A percentile compares a stretch with the other conserved stretches of the same genome.
Conservation (phyloP, 2,888 invertebrate genomes). For the Trachelus tabidus region DNA sequence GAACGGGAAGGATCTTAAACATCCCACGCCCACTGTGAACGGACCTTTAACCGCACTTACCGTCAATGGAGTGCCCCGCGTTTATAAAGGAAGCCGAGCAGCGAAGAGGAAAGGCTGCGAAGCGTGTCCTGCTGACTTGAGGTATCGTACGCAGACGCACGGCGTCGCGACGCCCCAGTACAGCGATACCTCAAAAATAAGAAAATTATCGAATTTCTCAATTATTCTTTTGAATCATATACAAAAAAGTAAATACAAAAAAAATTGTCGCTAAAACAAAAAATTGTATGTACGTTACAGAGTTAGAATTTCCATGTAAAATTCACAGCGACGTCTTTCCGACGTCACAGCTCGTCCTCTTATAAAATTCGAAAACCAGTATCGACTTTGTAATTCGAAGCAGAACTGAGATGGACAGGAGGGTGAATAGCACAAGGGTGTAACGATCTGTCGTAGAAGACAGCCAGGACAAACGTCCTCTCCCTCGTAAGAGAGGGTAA, state of each 20-base stretch:
- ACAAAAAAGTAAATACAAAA: neutral
- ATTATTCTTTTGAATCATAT: neutral
- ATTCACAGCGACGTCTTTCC: neutral
- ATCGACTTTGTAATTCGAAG: constrained; percentile 17
- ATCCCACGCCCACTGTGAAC: constrained; percentile 18
- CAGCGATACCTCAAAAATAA: neutral
- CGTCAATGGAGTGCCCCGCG: constrained; percentile 2
- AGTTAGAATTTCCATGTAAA: neutral
- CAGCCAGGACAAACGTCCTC: constrained; percentile 28
- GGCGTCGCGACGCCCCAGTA: neutral
- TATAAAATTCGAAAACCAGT: neutral
- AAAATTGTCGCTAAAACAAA: no score
- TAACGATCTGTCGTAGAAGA: constrained; percentile 31
- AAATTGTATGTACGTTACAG: neutral
- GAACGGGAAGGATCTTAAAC: constrained; percentile 20
- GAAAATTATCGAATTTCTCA: neutral
- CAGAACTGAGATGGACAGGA: constrained; percentile 17
- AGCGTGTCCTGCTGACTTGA: neutral
- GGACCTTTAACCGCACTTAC: constrained; percentile 24
- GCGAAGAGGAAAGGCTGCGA: neutral
- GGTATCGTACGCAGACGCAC: neutral
- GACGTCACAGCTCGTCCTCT: neutral
- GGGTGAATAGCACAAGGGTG: constrained; percentile 15
- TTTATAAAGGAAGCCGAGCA: neutral
- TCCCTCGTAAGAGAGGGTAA: constrained; percentile 13